phyloP scores from a whole-genome alignment of 2,888 invertebrate species.

The Sphaerophoria taeniata region DNA sequence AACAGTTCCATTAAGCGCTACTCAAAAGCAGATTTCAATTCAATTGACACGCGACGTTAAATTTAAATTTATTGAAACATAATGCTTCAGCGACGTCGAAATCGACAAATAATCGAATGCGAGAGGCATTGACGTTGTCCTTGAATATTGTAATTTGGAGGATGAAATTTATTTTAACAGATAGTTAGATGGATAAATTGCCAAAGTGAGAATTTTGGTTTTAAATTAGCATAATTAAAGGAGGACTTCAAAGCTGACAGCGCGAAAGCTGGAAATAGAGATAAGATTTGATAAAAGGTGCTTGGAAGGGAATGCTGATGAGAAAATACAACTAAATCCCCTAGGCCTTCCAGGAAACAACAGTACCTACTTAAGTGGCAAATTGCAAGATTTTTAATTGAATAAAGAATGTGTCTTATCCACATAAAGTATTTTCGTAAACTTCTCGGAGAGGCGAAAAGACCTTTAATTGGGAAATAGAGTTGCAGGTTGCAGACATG shows the following conservation, averaged over 20 bases:
- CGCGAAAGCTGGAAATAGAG: too few species aligned
- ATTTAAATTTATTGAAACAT: slow-evolving; percentile 18
- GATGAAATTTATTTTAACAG: background rate
- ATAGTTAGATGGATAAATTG: background rate
- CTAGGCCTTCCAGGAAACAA: too few species aligned
- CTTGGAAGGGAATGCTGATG: too few species aligned
- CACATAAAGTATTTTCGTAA: too few species aligned
- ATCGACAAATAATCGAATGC: background rate
- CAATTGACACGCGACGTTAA: slow-evolving; percentile 32
- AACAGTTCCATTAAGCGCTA: slow-evolving; percentile 29
- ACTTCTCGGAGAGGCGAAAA: too few species aligned
- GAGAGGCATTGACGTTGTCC: background rate
- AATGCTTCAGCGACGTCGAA: background rate
- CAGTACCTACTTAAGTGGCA: too few species aligned
- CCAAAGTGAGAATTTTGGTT: slow-evolving; percentile 1
- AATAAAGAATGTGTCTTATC: too few species aligned
- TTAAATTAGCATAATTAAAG: slow-evolving; percentile 10
- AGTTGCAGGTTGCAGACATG: too few species aligned
- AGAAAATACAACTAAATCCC: too few species aligned
- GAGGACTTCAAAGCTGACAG: background rate
- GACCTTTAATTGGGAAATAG: too few species aligned
- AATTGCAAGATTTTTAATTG: too few species aligned
- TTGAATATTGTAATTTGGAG: background rate
- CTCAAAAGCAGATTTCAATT: slow-evolving; percentile 24
- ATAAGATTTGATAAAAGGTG: too few species aligned